Percentiles rank a stretch among this genome's conserved stretches.
Conservation (phyloP, 2,797 vertebrate species). For the Hapalemur alaotrensis region DNA sequence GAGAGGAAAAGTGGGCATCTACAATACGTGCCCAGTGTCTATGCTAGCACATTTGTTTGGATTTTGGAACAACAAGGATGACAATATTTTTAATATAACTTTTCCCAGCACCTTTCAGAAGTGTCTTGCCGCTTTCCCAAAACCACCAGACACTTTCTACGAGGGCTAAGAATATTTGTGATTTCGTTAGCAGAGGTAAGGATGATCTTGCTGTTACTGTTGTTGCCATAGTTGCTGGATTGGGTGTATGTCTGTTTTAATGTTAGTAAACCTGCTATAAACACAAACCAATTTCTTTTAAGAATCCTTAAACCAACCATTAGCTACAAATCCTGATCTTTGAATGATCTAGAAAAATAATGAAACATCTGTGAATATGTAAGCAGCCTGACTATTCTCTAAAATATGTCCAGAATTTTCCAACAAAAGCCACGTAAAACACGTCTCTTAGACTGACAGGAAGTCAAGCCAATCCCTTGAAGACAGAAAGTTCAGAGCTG, state of each 20-base stretch:
- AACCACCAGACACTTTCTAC: not conserved
- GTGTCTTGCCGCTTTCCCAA: not conserved
- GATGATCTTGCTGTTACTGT: not conserved
- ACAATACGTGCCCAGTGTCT: not conserved
- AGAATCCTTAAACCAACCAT: not conserved
- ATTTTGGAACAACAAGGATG: not conserved
- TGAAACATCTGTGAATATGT: not conserved
- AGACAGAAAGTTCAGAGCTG: not conserved
- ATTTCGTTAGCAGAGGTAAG: not conserved
- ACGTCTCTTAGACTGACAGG: not conserved
- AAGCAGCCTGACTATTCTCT: not conserved
- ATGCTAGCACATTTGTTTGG: not conserved
- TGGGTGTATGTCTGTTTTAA: not conserved
- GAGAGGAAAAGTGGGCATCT: not conserved
- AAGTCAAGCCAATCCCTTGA: not conserved
- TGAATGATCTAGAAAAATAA: conserved; percentile 16
- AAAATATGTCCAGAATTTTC: conserved; percentile 29
- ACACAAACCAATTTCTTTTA: not conserved
- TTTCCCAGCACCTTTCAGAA: not conserved
- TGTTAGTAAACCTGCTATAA: not conserved
- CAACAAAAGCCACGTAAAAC: conserved; percentile 1
- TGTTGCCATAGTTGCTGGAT: fast-evolving
- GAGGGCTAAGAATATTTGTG: not conserved
- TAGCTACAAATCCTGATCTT: not conserved
- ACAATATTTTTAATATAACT: not conserved